Evolutionary conservation across 2,797 vertebrate genomes (phyloP).

Genomic region (Alexandromys oeconomus): DNA sequence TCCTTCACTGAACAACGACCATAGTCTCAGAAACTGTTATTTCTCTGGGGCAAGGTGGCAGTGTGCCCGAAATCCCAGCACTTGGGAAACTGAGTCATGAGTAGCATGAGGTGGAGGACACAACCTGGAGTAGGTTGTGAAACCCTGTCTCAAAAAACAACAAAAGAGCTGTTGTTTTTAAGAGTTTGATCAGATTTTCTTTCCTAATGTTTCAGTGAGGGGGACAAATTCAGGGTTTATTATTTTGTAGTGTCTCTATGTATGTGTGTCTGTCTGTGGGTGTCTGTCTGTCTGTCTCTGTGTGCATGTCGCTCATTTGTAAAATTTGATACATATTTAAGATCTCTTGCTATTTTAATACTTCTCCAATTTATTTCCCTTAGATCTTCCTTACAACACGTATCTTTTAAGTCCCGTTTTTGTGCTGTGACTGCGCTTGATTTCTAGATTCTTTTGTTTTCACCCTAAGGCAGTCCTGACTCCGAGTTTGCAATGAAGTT

Average conservation of each 20-base stretch:
- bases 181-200: neutral
- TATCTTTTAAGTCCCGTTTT: neutral
- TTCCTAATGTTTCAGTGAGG: neutral
- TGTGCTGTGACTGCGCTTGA: neutral
- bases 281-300: neutral
- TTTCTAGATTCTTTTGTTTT: constrained; percentile 28
- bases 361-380: neutral
- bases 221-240: neutral
- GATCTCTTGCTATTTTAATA: constrained; percentile 8
- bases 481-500: neutral
- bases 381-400: neutral
- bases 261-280: neutral
- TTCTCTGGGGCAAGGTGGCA: neutral
- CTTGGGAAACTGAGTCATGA: neutral
- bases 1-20: neutral
- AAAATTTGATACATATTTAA: neutral
- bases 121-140: neutral
- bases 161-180: neutral
- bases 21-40: neutral
- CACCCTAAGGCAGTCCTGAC: neutral
- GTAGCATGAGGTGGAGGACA: too few species aligned
- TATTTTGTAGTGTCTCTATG: neutral
- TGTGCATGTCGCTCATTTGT: neutral
- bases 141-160: neutral
- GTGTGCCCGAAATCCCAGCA: neutral